Base-by-base conservation (phyloP, 1,140 invertebrate species). In the Procambarus clarkii region DNA sequence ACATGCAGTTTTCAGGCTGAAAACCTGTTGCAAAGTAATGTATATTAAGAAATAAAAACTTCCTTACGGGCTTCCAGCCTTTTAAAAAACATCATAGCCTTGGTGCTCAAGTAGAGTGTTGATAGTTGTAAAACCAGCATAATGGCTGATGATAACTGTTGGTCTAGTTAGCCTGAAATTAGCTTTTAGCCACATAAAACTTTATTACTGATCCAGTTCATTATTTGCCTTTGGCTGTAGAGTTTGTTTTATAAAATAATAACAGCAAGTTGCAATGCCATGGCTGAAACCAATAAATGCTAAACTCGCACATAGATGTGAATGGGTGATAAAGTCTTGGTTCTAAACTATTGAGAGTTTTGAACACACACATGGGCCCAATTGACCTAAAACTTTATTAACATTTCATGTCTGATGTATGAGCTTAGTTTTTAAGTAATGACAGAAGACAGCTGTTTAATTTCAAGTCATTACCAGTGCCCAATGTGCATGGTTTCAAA, bases 131-230 rank as follows among this genome's bases (percentile, higher is more conserved):
- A 69, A 11, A 18, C 64, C n/a, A 74, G 69, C 69, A 58, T 50
- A 50, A 21, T 48, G 45, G 11, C 78, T 80, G 45, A 21, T 82
- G n/a, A 82, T 58, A 50, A 18, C 24, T 46, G 45, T 8, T 34
- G 7, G 69, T 74, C 7, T 7, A 74, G n/a, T 69, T 34, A 74
- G 69, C 77, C 45, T 18, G 21, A 82, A 13, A 58, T n/a, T 54
- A 82, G 54, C 18, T 79, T 82, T 54, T 60, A 82, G 24, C 80
- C 80, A 60, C 2, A 58, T 80, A 80, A 8, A 82, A 82, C 9
- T 34, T 58, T 58, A 80, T n/a, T 18, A 54, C 15, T 50, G 80
- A 82, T 3, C n/a, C 21, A n/a, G 15, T n/a, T 58, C 13, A 3
- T 54, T 11, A 54, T 46, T 82, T 82, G 80, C 50, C 80, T 58